phyloP scores from a whole-genome alignment of 2,113 vertebrate species.

The Phylloscopus whistleri region DNA sequence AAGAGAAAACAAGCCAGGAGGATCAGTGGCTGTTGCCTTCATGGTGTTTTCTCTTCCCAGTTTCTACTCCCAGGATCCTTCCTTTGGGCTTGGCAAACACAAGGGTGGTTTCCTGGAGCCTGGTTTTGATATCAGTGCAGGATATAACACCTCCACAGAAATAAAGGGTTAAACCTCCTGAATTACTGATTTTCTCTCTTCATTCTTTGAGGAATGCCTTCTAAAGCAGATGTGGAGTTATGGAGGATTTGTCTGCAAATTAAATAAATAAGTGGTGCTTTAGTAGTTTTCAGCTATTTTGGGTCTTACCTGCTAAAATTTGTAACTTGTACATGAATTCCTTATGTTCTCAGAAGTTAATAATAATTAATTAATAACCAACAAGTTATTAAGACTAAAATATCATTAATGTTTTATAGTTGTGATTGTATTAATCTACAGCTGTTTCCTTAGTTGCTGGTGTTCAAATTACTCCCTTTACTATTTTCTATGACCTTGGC shows the following conservation, averaged over 20 bases:
- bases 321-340: background rate
- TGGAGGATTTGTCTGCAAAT: background rate
- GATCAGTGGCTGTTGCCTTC: background rate
- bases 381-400: background rate
- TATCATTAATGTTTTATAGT: background rate
- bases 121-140: background rate
- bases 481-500: background rate
- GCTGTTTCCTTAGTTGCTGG: background rate
- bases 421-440: background rate
- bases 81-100: background rate
- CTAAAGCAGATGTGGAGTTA: background rate
- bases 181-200: background rate
- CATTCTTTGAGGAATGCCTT: background rate
- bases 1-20: background rate
- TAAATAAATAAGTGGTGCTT: background rate
- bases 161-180: background rate
- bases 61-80: background rate
- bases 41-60: background rate
- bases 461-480: background rate
- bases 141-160: background rate
- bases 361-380: too few species aligned
- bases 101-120: background rate
- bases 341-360: background rate
- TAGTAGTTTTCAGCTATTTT: background rate
- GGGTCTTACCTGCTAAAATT: background rate